phyloP scores from a whole-genome alignment of 1,140 invertebrate genomes.

The Lordiphosa collinella region DNA sequence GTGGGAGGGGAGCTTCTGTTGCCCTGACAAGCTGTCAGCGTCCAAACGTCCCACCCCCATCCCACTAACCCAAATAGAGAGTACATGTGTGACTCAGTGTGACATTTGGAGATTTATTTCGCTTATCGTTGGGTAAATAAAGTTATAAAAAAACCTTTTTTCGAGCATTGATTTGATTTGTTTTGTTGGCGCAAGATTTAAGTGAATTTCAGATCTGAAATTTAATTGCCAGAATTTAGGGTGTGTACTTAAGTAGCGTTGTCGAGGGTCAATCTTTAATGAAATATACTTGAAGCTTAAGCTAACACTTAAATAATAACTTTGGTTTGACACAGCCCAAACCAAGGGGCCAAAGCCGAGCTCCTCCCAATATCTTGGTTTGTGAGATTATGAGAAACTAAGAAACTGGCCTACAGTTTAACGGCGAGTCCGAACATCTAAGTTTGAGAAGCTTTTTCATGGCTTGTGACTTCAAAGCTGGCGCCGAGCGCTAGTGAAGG shows the following conservation, averaged over 20 bases:
- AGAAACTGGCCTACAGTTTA: no score
- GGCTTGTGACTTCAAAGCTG: no score
- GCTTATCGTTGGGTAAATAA: conserved; percentile 65
- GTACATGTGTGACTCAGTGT: conserved; percentile 54
- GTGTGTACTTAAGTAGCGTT: background rate
- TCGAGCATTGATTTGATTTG: conserved; percentile 40
- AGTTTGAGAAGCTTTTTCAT: no score
- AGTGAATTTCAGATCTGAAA: conserved; percentile 29
- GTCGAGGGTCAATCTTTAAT: no score
- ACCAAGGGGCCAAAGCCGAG: no score
- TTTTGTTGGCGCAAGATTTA: conserved; percentile 42
- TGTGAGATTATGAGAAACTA: no score
- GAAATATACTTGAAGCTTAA: no score
- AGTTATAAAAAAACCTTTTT: conserved; percentile 59
- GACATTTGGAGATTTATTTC: conserved; percentile 75
- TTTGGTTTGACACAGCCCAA: no score
- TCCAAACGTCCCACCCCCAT: background rate
- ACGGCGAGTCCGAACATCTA: no score
- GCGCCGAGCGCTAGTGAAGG: no score
- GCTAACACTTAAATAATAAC: no score
- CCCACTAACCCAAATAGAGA: conserved; percentile 22
- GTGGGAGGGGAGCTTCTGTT: conserved; percentile 20
- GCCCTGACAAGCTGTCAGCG: conserved; percentile 39
- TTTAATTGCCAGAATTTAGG: conserved; percentile 25
- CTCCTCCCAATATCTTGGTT: no score